A percentile compares a stretch with the other conserved stretches of the same genome.
Evolutionary conservation across 2,113 vertebrate species (phyloP).

Genomic region (Tringa solitaria): DNA sequence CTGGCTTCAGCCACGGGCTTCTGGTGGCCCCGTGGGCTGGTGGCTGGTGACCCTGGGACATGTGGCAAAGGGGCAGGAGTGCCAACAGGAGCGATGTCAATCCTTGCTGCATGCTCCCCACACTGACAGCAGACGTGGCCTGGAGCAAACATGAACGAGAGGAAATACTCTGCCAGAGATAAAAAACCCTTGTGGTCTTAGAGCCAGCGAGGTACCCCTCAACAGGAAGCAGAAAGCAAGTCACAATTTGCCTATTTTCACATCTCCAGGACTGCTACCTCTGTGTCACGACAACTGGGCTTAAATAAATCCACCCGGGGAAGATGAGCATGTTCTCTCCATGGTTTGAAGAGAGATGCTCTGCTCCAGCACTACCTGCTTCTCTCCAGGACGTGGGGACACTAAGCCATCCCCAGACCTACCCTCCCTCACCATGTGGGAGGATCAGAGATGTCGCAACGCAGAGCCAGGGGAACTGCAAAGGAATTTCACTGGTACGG

Average conservation of each 20-base stretch:
- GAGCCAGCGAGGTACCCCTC: not conserved
- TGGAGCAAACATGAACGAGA: not conserved
- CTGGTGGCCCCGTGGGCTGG: not conserved
- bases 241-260: not conserved
- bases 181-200: not conserved
- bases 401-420: not conserved
- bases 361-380: not conserved
- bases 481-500: not conserved
- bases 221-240: not conserved
- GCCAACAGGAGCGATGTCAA: accelerated
- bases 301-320: not conserved
- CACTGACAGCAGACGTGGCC: not conserved
- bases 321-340: not conserved
- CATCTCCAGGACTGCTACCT: not conserved
- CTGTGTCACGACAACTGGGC: not conserved
- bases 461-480: not conserved
- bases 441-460: not conserved
- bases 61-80: accelerated
- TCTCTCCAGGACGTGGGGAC: not conserved
- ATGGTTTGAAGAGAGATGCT: not conserved
- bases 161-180: not conserved
- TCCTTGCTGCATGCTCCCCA: not conserved
- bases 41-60: not conserved
- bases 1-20: not conserved
- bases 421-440: accelerated